A percentile compares a stretch with the other conserved stretches of the same genome.
Conservation (phyloP, 2,113 vertebrate species). For the Festucalex cinctus region DNA sequence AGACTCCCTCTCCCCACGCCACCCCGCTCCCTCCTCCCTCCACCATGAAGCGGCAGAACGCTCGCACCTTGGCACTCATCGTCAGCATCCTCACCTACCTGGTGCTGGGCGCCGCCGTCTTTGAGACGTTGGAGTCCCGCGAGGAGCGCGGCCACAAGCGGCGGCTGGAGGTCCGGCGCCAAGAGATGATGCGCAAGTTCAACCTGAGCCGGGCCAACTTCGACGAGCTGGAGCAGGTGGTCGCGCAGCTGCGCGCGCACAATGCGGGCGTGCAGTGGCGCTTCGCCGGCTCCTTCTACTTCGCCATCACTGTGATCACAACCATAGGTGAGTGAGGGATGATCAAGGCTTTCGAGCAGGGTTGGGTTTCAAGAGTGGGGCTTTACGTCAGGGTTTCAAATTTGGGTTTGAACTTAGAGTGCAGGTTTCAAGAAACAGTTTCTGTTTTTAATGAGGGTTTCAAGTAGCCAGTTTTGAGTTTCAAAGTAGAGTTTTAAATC, state of each 20-base stretch:
- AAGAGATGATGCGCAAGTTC: conserved; percentile 81
- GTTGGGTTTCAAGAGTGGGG: background rate
- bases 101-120: conserved; percentile 92
- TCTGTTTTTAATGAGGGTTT: too few relatives aligned
- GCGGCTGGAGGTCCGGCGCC: conserved; percentile 79
- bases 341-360: background rate
- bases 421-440: too few relatives aligned
- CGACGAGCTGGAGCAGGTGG: conserved; percentile 85
- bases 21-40: background rate
- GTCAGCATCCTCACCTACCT: conserved; percentile 95
- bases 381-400: too few relatives aligned
- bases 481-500: too few relatives aligned
- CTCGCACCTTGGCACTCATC: conserved; percentile 89
- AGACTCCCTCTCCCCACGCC: conserved; percentile 10
- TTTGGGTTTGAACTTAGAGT: too few relatives aligned
- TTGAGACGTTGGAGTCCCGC: conserved; percentile 91
- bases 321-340: conserved; percentile 83
- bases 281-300: conserved; percentile 95
- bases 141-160: conserved; percentile 82
- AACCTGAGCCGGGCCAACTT: conserved; percentile 87
- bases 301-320: conserved; percentile 98
- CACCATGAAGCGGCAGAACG: conserved; percentile 94
- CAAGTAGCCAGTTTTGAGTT: too few relatives aligned
- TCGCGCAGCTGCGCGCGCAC: conserved; percentile 88
- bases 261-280: conserved; percentile 96